Evolutionary conservation across 1,140 invertebrate genomes (phyloP), one percentile per base, ranked within the genome.

Genomic region (Apolygus lucorum): DNA sequence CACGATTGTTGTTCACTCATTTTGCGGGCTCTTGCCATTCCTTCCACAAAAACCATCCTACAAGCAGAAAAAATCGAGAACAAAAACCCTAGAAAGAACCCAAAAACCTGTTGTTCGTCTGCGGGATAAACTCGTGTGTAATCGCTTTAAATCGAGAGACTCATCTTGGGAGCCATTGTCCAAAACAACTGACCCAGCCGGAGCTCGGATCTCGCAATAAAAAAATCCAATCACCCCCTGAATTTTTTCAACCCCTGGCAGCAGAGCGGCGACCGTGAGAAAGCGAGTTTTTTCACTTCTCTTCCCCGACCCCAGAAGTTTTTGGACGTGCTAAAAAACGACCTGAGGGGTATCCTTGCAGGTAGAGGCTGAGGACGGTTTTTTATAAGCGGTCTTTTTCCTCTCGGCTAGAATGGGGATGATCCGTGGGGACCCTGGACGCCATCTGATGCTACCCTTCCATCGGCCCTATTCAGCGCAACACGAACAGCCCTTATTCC

Each of bases 401-500:
- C 64, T 21, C 2, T 2, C 2, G 22, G 28, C 28, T 66, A 13
- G 54, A 59, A 24, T 59, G 64, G 29, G 62, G 64, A 66, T 66
- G 27, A 66, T 66, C 64, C 64, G 14, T 49, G n/a, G n/a, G n/a
- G 34, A 17, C 34, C 62, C 27, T 66, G 64, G 28, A 66, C 64
- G 64, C 64, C 64, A 66, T 66, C 64, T 66, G 64, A 66, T 66
- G 64, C 64, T 34, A 66, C 64, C 64, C 64, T 66, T 66, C 64
- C 64, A 17, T 66, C n/a, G n/a, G n/a, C n/a, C n/a, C 63, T 28
- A 64, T 66, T 66, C 64, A 66, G 29, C 22, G 27, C 2, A 66
- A n/a, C 64, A 66, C 64, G 64, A 66, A 66, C 64, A 34, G 28
- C 64, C 64, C 26, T 42, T 66, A n/a, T 34, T 34, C 28, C 22